A percentile compares a stretch with the other conserved stretches of the same genome.
Conservation (phyloP, 2,113 vertebrate genomes). For the Scytalopus superciliaris region DNA sequence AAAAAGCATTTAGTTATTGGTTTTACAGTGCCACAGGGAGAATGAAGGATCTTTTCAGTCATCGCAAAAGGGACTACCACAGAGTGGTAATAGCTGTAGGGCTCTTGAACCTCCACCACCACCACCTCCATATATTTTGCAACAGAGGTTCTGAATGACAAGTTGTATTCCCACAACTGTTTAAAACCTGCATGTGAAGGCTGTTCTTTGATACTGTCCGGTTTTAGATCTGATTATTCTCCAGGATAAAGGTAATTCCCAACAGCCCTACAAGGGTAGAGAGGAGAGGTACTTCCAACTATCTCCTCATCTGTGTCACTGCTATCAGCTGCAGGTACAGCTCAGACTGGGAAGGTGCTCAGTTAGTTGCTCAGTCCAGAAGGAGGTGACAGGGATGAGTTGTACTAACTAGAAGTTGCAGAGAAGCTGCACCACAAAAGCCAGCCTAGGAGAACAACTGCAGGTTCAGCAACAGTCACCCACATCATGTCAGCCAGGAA, state of each 20-base stretch:
- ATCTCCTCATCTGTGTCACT: background rate
- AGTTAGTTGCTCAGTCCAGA: background rate
- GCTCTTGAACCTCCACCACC: background rate
- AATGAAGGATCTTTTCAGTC: background rate
- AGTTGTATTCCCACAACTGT: background rate
- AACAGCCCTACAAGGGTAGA: background rate
- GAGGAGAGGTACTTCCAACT: background rate
- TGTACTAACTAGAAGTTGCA: background rate
- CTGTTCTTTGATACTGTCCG: background rate
- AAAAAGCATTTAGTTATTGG: background rate
- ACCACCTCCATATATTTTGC: accelerated
- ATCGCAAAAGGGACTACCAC: background rate
- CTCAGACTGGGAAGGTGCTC: background rate
- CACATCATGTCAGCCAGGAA: accelerated
- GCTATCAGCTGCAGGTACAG: background rate
- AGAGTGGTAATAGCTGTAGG: background rate
- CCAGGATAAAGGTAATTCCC: background rate
- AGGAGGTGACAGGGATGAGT: background rate
- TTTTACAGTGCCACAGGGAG: background rate
- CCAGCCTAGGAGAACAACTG: background rate
- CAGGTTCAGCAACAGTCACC: background rate
- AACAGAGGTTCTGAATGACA: background rate
- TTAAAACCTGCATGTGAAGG: background rate
- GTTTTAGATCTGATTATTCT: background rate
- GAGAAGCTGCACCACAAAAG: background rate